These are phyloP conservation scores for Monochamus saltuarius DNA, from an alignment of 1,140 invertebrate genomes.

Conservation along the genomic window DNA sequence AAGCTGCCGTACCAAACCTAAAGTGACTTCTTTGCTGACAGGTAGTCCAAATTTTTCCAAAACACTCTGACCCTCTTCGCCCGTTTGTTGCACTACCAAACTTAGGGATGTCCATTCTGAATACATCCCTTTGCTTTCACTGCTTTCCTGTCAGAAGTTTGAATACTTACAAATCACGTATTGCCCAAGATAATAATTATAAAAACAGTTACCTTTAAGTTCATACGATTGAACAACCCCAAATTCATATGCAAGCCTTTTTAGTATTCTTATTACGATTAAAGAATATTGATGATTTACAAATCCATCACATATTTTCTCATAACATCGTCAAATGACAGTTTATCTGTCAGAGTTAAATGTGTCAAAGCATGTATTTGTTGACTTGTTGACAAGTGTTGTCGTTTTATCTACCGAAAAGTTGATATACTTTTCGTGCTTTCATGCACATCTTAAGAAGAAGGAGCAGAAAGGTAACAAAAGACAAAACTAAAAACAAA, in stretches of 20 bases:
- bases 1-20: slow-evolving; percentile 80
- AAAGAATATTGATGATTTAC: too few relatives aligned
- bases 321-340: too few relatives aligned
- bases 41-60: slow-evolving; percentile 80
- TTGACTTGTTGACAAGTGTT: too few relatives aligned
- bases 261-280: slow-evolving; percentile 5
- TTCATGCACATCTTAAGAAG: too few relatives aligned
- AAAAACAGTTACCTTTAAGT: slow-evolving; percentile 61
- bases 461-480: too few relatives aligned
- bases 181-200: slow-evolving; percentile 14
- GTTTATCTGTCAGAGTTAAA: too few relatives aligned
- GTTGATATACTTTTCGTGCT: too few relatives aligned
- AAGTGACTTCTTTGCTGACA: slow-evolving; percentile 78
- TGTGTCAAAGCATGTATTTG: too few relatives aligned
- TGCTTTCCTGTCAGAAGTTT: slow-evolving; percentile 50
- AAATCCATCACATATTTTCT: too few relatives aligned
- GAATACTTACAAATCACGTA: neutral
- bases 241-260: slow-evolving; percentile 66
- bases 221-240: slow-evolving; percentile 72
- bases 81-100: slow-evolving; percentile 64
- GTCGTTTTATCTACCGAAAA: too few relatives aligned
- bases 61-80: slow-evolving; percentile 72
- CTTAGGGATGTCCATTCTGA: slow-evolving; percentile 82
- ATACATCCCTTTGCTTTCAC: slow-evolving; percentile 71
- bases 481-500: too few relatives aligned